A percentile compares a stretch with the other conserved stretches of the same genome.
Conservation (phyloP, 1,140 invertebrate species). For the Laupala kohalensis region DNA sequence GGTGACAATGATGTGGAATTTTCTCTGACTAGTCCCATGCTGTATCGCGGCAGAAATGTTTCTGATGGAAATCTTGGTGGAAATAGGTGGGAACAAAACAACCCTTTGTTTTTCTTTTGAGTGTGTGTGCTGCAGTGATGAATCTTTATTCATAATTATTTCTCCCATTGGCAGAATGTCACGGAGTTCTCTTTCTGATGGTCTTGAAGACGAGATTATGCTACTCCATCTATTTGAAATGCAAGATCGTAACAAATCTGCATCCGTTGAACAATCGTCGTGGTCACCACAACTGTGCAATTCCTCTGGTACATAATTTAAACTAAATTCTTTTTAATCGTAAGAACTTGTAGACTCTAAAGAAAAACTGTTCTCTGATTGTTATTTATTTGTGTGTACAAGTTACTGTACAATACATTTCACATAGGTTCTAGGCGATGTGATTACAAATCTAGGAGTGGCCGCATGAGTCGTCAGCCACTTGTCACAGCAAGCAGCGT, state of each 20-base stretch:
- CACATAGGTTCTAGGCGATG: background rate
- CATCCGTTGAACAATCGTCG: background rate
- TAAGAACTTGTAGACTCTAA: background rate
- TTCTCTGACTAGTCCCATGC: constrained; percentile 30
- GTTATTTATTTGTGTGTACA: background rate
- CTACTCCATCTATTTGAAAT: constrained; percentile 36
- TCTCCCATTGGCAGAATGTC: constrained; percentile 3
- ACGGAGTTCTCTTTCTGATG: constrained; percentile 12
- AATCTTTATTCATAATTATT: too few species aligned
- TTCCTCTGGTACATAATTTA: constrained; percentile 4
- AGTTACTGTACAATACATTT: background rate
- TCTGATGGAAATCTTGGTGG: background rate
- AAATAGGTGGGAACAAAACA: background rate
- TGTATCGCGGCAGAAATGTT: constrained; percentile 17
- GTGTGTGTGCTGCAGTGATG: background rate
- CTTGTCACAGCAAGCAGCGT: constrained; percentile 4
- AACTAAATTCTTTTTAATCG: background rate
- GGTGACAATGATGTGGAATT: constrained; percentile 61
- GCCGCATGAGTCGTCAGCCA: background rate
- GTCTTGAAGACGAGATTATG: constrained; percentile 36
- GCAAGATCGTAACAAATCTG: constrained; percentile 27
- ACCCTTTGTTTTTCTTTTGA: background rate
- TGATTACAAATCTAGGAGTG: background rate
- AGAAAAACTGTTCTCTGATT: background rate
- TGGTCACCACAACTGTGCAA: constrained; percentile 4